Percentiles rank a stretch among this genome's conserved stretches.
These are phyloP conservation scores for Ophraella communa DNA, from an alignment of 2,888 invertebrate genomes.

Conservation along the genomic window DNA sequence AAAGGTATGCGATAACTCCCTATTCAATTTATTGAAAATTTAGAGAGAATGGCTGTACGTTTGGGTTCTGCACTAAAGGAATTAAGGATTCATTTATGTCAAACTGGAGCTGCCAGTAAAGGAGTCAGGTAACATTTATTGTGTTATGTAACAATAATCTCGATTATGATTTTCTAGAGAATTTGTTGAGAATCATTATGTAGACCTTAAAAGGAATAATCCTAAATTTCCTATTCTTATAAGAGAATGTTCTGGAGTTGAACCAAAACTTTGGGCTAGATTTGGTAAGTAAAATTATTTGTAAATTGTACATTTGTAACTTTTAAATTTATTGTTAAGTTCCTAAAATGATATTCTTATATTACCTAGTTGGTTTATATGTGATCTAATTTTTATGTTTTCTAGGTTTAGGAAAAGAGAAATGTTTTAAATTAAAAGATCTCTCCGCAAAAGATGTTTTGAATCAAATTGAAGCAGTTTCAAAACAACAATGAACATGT, in stretches of 20 bases:
- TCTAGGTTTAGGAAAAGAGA: constrained; percentile 80
- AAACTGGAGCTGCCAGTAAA: constrained; percentile 81
- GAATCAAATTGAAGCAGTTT: constrained; percentile 63
- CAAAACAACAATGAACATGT: constrained; percentile 23
- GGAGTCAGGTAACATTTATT: constrained; percentile 77
- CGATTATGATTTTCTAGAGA: constrained; percentile 68
- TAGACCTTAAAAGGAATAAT: constrained; percentile 83
- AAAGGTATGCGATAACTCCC: no score
- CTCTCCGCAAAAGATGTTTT: constrained; percentile 74
- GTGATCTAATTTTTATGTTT: constrained; percentile 1
- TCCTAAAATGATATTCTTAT: constrained; percentile 1
- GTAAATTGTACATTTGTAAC: constrained; percentile 3
- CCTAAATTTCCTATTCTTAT: constrained; percentile 90
- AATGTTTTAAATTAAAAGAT: constrained; percentile 72
- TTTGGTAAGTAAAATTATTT: constrained; percentile 71
- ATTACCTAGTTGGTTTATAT: not conserved
- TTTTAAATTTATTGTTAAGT: not conserved
- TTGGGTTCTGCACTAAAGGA: constrained; percentile 83
- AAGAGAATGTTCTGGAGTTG: constrained; percentile 88
- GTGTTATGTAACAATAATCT: constrained; percentile 58
- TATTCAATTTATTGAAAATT: not conserved
- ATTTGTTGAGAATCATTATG: constrained; percentile 87
- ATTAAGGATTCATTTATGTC: constrained; percentile 91
- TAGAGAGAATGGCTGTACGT: constrained; percentile 62
- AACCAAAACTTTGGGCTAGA: constrained; percentile 89